Evolutionary conservation across 2,888 invertebrate species (phyloP).

Genomic region (Autographa gamma): DNA sequence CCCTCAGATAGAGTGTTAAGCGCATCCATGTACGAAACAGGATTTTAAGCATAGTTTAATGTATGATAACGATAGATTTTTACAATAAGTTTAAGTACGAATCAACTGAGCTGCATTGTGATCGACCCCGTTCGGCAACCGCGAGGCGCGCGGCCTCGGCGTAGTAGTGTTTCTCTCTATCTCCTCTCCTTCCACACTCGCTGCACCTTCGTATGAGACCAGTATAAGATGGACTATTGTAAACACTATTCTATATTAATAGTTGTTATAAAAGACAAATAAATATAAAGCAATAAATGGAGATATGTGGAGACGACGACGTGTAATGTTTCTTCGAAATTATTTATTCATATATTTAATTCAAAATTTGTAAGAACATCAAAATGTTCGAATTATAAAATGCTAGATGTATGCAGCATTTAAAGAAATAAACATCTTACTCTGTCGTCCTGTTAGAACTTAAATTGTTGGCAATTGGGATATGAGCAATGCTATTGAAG

Average conservation of each 20-base stretch:
- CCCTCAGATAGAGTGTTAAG: conserved; percentile 60
- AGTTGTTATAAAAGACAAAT: conserved; percentile 63
- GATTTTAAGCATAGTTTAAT: conserved; percentile 77
- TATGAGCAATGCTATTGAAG: conserved; percentile 84
- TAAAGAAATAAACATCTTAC: conserved; percentile 42
- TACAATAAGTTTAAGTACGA: conserved; percentile 83
- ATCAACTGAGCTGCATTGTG: conserved; percentile 89
- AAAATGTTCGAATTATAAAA: conserved; percentile 16
- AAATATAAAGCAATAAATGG: conserved; percentile 71
- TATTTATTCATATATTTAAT: conserved; percentile 23
- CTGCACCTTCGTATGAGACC: conserved; percentile 71
- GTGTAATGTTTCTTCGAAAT: conserved; percentile 39
- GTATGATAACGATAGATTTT: conserved; percentile 80
- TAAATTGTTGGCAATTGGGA: conserved; percentile 70
- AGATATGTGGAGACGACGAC: conserved; percentile 52
- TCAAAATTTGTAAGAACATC: conserved; percentile 16
- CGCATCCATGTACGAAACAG: conserved; percentile 62
- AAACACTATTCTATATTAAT: conserved; percentile 50
- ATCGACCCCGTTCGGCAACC: conserved; percentile 78
- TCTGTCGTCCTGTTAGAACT: conserved; percentile 60
- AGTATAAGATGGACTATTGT: conserved; percentile 39
- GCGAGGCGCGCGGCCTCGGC: conserved; percentile 60
- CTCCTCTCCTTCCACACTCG: conserved; percentile 70
- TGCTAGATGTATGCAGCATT: conserved; percentile 33
- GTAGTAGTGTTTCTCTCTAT: conserved; percentile 72